Evolutionary conservation across 1,140 invertebrate species (phyloP), one percentile per base, ranked within the genome.

Genomic region (Battus philenor): DNA sequence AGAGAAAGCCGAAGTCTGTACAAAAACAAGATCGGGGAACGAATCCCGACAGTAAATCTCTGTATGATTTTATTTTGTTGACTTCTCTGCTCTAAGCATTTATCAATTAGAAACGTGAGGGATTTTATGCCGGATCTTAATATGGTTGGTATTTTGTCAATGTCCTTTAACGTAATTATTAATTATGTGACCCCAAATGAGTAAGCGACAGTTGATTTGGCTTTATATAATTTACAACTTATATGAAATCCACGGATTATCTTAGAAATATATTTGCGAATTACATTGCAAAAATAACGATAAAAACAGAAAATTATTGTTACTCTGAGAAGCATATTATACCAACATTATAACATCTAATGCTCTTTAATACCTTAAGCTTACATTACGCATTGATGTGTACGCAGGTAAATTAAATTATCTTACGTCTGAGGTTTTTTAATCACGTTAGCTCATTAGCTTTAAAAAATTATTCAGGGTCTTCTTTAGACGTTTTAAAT

Each of bases 1-100:
- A 54, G 61, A 59, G 70, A 78, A 72, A 71, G 69, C 56, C 47
- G 47, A 44, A 38, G 30, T 31, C 49, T 44, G 17, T 24, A 57
- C 59, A 67, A 69, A 69, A 67, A 67, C 44, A 44, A 41, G 27
- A 36, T 30, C 38, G 26, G 10, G 39, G 32, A 54, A 50, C 50
- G 59, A 58, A 50, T 27, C 38, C 51, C 55, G 59, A 61, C 60
- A 53, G 44, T 45, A 44, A 56, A 54, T 56, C 54, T 44, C 50
- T 62, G 51, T 54, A 54, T 59, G 39, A 36, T 52, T 48, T 52
- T 34, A 20, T 50, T 51, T 45, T 31, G 39, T 48, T 36, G 9
- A 33, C 27, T 15, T 18, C 22, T 27, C 12, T 41, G 38, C 24
- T 41, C 24, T 41, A 41, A 41, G 38, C 38, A 29, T 41, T 12